A percentile compares a stretch with the other conserved stretches of the same genome.
Conservation (phyloP, 2,888 invertebrate genomes). For the Aleiodes testaceus region DNA sequence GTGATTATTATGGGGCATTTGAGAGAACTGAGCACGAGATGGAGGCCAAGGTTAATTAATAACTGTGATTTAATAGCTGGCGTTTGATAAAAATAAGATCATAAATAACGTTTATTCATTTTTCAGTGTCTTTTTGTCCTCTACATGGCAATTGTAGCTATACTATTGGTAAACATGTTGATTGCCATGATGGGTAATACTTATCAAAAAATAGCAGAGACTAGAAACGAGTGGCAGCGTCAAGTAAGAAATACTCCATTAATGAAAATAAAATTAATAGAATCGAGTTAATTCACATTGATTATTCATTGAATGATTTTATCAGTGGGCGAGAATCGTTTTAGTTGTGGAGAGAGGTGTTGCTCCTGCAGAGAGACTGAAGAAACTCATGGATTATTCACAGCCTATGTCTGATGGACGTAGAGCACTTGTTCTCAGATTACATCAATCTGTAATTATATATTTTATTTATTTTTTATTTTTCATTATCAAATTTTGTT, state of each 20-base stretch:
- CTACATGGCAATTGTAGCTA: constrained; percentile 97
- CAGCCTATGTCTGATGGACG: constrained; percentile 94
- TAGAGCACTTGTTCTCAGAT: constrained; percentile 88
- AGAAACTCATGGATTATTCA: constrained; percentile 92
- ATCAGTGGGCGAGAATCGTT: constrained; percentile 97
- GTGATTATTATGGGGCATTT: constrained; percentile 94
- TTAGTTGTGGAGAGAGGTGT: constrained; percentile 98
- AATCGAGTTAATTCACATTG: neutral
- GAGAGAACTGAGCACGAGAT: constrained; percentile 90
- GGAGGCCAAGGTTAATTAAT: constrained; percentile 84
- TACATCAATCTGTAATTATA: constrained; percentile 87
- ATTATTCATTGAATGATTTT: constrained; percentile 30
- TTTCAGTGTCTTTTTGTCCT: constrained; percentile 90
- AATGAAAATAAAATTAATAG: neutral
- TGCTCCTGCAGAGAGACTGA: constrained; percentile 88
- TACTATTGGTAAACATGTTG: constrained; percentile 96
- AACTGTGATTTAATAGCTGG: constrained; percentile 30
- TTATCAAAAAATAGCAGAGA: constrained; percentile 97
- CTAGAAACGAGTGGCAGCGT: constrained; percentile 97
- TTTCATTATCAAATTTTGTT: neutral
- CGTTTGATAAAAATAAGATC: constrained; percentile 37
- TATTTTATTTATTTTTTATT: neutral
- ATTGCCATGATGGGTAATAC: constrained; percentile 99
- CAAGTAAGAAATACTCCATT: constrained; percentile 75
- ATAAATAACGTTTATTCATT: constrained; percentile 29